These are phyloP conservation scores for Desoria tigrina DNA, from an alignment of 2,888 invertebrate species.

Conservation along the genomic window DNA sequence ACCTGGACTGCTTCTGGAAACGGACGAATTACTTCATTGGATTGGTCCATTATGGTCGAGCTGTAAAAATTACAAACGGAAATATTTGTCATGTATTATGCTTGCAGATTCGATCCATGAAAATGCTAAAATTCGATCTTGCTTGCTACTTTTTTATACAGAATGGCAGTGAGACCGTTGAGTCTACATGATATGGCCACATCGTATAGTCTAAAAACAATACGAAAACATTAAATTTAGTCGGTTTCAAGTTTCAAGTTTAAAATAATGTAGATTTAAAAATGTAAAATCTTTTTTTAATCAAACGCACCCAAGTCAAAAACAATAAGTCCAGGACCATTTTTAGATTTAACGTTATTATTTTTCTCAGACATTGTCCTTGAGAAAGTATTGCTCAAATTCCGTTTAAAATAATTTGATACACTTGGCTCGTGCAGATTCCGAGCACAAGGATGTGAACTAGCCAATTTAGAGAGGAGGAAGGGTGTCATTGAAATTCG, in stretches of 20 bases:
- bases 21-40: constrained; percentile 56
- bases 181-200: constrained; percentile 75
- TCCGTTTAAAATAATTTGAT: no score
- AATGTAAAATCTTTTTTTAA: not conserved
- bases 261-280: not conserved
- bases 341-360: no score
- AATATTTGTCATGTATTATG: no score
- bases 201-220: constrained; percentile 66
- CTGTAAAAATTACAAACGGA: constrained; percentile 28
- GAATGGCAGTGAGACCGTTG: constrained; percentile 68
- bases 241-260: no score
- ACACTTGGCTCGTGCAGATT: no score
- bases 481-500: no score
- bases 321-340: constrained; percentile 34
- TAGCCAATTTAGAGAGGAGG: no score
- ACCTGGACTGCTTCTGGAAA: constrained; percentile 66
- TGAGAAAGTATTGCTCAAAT: no score
- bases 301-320: constrained; percentile 49
- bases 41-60: constrained; percentile 59
- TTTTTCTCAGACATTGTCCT: no score
- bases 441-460: no score
- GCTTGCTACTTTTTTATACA: constrained; percentile 28
- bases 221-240: not conserved
- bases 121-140: not conserved
- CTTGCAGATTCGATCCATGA: no score